Conservation (phyloP, 2,888 invertebrate species). For the Ernsta delagoae region DNA sequence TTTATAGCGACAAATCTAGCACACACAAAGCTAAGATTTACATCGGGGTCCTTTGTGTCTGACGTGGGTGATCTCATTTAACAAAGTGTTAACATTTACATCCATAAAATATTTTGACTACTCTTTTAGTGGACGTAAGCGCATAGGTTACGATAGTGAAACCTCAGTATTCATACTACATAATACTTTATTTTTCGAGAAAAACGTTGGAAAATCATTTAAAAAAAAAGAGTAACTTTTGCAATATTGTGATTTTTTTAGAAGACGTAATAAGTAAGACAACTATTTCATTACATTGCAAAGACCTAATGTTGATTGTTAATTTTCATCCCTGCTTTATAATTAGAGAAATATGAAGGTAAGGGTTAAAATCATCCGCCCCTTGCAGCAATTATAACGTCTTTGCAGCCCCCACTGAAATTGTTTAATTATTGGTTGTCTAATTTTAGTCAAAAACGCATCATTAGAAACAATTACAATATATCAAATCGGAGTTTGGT, state of each 20-base stretch:
- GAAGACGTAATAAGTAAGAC: no score
- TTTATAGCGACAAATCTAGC: conserved; percentile 69
- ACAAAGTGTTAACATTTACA: conserved; percentile 81
- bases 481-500: conserved; percentile 65
- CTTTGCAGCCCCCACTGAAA: conserved; percentile 57
- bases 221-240: no score
- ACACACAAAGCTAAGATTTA: conserved; percentile 72
- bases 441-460: conserved; percentile 66
- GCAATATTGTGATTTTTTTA: no score
- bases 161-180: neutral
- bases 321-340: neutral
- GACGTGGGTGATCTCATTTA: conserved; percentile 73
- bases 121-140: conserved; percentile 67
- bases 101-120: conserved; percentile 83
- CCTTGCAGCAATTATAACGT: conserved; percentile 48
- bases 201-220: no score
- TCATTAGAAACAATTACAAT: conserved; percentile 82
- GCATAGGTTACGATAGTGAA: conserved; percentile 49
- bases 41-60: conserved; percentile 73
- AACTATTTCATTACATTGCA: no score
- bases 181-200: neutral
- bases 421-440: conserved; percentile 78
- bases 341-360: conserved; percentile 11
- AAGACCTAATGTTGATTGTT: no score
- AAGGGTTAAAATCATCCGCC: conserved; percentile 41